phyloP scores from a whole-genome alignment of 2,888 invertebrate genomes.

The Melolontha melolontha region DNA sequence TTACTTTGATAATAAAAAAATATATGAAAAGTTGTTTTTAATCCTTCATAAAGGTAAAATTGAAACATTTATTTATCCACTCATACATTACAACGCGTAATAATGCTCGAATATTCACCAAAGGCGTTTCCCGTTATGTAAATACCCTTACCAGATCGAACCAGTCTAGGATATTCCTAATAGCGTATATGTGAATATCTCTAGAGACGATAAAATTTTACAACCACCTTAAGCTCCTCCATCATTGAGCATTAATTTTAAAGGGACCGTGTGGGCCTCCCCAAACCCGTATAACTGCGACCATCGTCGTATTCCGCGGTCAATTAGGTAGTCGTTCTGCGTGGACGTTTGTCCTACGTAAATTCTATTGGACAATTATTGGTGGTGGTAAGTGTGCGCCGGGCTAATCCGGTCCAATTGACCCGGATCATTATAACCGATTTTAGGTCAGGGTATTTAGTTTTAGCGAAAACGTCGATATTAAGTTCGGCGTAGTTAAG shows the following conservation, averaged over 20 bases:
- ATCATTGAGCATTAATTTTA: constrained; percentile 14
- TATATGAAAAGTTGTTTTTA: too few relatives aligned
- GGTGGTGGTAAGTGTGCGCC: constrained; percentile 4
- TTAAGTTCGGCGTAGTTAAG: too few relatives aligned
- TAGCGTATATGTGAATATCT: neutral
- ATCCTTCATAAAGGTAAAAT: too few relatives aligned
- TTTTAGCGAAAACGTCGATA: constrained; percentile 1
- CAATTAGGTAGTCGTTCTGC: too few relatives aligned
- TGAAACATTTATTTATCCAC: too few relatives aligned
- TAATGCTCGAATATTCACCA: too few relatives aligned
- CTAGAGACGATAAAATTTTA: constrained; percentile 10
- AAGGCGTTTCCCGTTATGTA: too few relatives aligned
- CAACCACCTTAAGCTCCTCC: neutral
- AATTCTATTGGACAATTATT: too few relatives aligned
- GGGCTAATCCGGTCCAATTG: constrained; percentile 1
- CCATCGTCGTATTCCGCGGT: neutral
- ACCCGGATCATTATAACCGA: constrained; percentile 6
- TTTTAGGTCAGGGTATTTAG: constrained; percentile 11
- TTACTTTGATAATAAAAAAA: too few relatives aligned
- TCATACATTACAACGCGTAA: too few relatives aligned
- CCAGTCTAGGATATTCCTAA: neutral
- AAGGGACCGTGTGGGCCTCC: neutral
- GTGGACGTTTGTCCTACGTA: too few relatives aligned
- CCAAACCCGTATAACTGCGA: neutral
- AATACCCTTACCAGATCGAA: too few relatives aligned